Conservation (phyloP, 2,888 invertebrate genomes). For the Tortricodes alternella region DNA sequence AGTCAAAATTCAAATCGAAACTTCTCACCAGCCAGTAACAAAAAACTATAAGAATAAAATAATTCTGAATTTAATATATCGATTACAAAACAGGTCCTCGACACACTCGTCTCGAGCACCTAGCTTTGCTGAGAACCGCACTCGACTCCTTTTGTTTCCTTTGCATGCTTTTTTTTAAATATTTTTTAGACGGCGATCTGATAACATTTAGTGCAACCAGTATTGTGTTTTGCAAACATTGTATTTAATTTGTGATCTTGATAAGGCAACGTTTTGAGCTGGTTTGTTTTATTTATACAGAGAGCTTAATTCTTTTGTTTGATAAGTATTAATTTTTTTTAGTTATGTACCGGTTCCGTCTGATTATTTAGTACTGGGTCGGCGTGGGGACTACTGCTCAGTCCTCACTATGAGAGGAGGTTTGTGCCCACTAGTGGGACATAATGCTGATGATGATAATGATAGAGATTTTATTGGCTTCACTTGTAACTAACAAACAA, state of each 20-base stretch:
- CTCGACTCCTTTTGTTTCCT: slow-evolving; percentile 29
- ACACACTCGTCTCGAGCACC: slow-evolving; percentile 24
- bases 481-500: too few species aligned
- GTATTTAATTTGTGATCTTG: slow-evolving; percentile 39
- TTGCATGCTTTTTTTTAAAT: slow-evolving; percentile 36
- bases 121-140: slow-evolving; percentile 28
- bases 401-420: too few species aligned
- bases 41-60: slow-evolving; percentile 2
- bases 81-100: slow-evolving; percentile 51
- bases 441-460: too few species aligned
- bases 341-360: too few species aligned
- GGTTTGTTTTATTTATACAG: slow-evolving; percentile 23
- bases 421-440: too few species aligned
- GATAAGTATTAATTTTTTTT: not conserved
- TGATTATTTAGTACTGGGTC: too few species aligned
- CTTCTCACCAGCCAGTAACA: slow-evolving; percentile 7
- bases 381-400: too few species aligned
- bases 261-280: slow-evolving; percentile 29
- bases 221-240: slow-evolving; percentile 36
- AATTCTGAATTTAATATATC: slow-evolving; percentile 51
- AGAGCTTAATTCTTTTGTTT: not conserved
- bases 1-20: not conserved
- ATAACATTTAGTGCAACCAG: slow-evolving; percentile 38
- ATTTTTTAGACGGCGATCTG: slow-evolving; percentile 40
- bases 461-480: too few species aligned